Conservation (phyloP, 2,113 vertebrate genomes). For the Sciurus niger region DNA sequence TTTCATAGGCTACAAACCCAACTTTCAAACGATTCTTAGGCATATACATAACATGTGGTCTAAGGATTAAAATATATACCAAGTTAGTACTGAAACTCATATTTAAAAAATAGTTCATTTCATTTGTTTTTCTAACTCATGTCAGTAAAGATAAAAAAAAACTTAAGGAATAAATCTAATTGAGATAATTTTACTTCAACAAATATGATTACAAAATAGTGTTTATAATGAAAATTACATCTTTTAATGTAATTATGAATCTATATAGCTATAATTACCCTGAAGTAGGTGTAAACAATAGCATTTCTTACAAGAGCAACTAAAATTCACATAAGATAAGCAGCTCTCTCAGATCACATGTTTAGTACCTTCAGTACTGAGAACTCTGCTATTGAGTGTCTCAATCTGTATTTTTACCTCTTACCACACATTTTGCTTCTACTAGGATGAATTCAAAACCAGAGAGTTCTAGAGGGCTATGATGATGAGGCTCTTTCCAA, state of each 20-base stretch:
- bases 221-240: background rate
- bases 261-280: background rate
- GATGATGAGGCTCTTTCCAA: background rate
- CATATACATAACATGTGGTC: background rate
- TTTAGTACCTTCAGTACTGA: background rate
- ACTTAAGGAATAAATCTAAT: background rate
- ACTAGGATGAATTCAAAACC: background rate
- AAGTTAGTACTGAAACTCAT: background rate
- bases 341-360: background rate
- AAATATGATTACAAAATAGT: background rate
- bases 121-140: background rate
- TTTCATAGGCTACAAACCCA: fast-evolving
- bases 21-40: background rate
- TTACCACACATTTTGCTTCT: background rate
- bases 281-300: background rate
- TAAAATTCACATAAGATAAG: background rate
- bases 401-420: background rate
- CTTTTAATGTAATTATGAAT: background rate
- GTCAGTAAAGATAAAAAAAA: background rate
- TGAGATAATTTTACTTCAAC: background rate
- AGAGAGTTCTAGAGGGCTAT: background rate
- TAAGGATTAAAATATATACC: background rate
- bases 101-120: background rate
- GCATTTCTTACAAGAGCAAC: background rate
- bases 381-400: background rate